A percentile compares a stretch with the other conserved stretches of the same genome.
Conservation (phyloP, 2,888 invertebrate species). For the Hirtodrosophila confusa region DNA sequence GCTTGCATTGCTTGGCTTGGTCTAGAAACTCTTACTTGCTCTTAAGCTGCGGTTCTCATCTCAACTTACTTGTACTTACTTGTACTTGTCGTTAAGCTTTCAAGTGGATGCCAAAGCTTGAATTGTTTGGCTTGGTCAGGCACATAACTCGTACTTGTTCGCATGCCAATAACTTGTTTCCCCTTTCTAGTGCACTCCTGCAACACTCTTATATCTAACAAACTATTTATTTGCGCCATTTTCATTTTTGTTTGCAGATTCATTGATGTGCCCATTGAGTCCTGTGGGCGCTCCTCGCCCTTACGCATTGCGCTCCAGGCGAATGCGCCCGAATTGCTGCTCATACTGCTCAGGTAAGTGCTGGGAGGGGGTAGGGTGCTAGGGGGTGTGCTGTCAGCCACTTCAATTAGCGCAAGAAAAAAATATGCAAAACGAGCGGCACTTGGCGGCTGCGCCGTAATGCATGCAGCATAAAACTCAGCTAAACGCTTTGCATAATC, state of each 20-base stretch:
- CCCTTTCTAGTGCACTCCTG: too few relatives aligned
- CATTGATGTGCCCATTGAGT: slow-evolving; percentile 92
- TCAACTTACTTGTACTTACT: too few relatives aligned
- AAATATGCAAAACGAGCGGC: slow-evolving; percentile 63
- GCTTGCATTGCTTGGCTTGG: too few relatives aligned
- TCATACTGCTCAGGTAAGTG: slow-evolving; percentile 87
- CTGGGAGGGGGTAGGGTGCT: background rate
- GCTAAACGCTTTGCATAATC: slow-evolving; percentile 73
- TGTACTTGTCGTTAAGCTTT: too few relatives aligned
- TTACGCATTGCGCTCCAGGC: slow-evolving; percentile 90
- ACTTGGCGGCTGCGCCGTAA: slow-evolving; percentile 56
- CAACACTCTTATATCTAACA: too few relatives aligned
- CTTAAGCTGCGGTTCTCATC: too few relatives aligned
- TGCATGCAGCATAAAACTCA: slow-evolving; percentile 67
- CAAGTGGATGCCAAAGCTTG: too few relatives aligned
- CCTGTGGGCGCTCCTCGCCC: slow-evolving; percentile 90
- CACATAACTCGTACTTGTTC: too few relatives aligned
- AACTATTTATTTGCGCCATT: slow-evolving; percentile 4
- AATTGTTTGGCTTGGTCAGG: too few relatives aligned
- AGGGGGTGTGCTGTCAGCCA: slow-evolving; percentile 24
- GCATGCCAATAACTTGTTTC: too few relatives aligned
- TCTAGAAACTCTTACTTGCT: too few relatives aligned
- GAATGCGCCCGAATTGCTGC: slow-evolving; percentile 90
- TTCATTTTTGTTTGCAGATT: slow-evolving; percentile 83
- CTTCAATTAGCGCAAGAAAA: slow-evolving; percentile 67